Conservation (phyloP, 2,113 vertebrate genomes). For the Dicentrarchus labrax region DNA sequence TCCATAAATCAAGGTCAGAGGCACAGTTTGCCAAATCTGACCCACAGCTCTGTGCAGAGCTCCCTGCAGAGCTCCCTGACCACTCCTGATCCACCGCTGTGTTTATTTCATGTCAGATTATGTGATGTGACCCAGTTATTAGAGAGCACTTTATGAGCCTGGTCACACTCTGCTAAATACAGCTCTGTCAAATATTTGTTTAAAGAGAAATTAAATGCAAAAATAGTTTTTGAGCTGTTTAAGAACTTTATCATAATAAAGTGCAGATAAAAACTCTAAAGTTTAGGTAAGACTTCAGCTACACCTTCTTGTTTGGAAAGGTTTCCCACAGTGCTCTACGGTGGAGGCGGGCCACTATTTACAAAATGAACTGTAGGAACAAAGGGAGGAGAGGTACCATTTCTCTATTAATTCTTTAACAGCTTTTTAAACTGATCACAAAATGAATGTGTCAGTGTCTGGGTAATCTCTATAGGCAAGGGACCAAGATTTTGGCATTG, state of each 20-base stretch:
- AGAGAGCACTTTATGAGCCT: background rate
- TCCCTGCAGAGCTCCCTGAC: constrained; percentile 24
- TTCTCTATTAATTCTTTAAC: too few species aligned
- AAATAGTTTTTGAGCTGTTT: too few species aligned
- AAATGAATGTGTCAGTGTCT: too few species aligned
- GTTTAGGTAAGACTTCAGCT: background rate
- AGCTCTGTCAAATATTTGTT: background rate
- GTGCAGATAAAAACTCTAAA: background rate
- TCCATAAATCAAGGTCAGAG: constrained; percentile 28
- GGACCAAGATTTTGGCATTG: too few species aligned
- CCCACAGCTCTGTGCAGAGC: background rate
- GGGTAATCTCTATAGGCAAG: too few species aligned
- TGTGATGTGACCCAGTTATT: constrained; percentile 16
- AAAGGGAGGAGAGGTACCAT: too few species aligned
- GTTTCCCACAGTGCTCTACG: too few species aligned
- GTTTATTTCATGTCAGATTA: constrained; percentile 19
- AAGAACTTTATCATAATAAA: background rate
- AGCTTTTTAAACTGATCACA: too few species aligned
- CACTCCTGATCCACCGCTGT: background rate
- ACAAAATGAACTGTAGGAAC: too few species aligned
- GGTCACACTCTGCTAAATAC: background rate
- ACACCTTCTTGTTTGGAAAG: too few species aligned
- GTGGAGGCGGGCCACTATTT: too few species aligned
- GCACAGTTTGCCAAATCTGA: constrained; percentile 2
- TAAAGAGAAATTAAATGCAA: background rate